Evolutionary conservation across 2,797 vertebrate genomes (phyloP), one percentile per base, ranked within the genome.

Genomic region (Discoglossus pictus): DNA sequence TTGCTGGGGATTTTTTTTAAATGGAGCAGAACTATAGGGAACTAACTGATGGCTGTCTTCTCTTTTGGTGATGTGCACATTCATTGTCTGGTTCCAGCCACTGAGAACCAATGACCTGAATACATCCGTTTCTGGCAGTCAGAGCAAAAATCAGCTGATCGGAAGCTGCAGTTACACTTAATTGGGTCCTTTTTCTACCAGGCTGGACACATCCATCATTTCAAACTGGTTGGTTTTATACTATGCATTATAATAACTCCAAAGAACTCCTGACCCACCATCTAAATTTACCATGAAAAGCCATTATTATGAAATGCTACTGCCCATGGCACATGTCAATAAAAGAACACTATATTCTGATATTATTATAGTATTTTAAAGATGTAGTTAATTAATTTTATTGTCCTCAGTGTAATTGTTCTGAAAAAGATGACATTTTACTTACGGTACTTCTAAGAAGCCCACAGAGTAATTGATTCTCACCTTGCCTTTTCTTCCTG

Each of bases 191-290:
- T 47, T 55, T 44, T 31, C n/a, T 31, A 4, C 27, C 18, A 61
- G 55, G 55, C 59, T 25, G 17, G n/a, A 46, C 31, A 27, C 25
- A 53, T 16, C 59, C 3, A 2, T 47, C 56, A 18, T 7, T 46
- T 18, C 38, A 36, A 42, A 52, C 51, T 50, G 48, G 58, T 61
- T 39, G 34, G 40, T 38, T 61, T 62, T 55, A 55, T 61, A 55
- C 38, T 54, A 15, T 44, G 20, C 47, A 61, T n/a, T n/a, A n/a
- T n/a, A n/a, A n/a, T n/a, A n/a, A n/a, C 44, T 53, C 50, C 50
- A 31, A 23, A 61, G 50, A 31, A 31, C 8, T 4, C 4, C 27
- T n/a, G n/a, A n/a, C n/a, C n/a, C n/a, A n/a, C n/a, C n/a, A n/a
- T n/a, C n/a, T n/a, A n/a, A n/a, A n/a, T n/a, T n/a, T n/a, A n/a